These are phyloP conservation scores for Diabrotica balteata DNA, from an alignment of 2,888 invertebrate genomes.

Conservation along the genomic window DNA sequence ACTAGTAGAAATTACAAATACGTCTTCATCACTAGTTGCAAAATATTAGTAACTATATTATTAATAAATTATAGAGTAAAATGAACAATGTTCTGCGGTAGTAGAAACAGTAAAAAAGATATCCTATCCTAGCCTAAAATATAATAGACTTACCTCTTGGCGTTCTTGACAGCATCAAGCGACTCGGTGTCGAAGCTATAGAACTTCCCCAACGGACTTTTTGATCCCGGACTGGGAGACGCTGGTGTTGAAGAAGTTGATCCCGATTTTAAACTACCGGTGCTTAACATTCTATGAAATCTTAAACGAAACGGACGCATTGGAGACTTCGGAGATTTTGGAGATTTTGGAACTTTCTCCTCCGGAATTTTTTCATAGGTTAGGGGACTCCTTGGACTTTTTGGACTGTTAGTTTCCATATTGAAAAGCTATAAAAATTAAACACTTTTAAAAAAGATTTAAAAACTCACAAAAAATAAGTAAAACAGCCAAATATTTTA, in stretches of 20 bases:
- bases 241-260: conserved; percentile 33
- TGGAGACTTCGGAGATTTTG: conserved; percentile 38
- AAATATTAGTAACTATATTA: too few species aligned
- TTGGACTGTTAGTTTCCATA: conserved; percentile 41
- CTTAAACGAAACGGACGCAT: conserved; percentile 42
- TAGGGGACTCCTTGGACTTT: conserved; percentile 37
- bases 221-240: conserved; percentile 28
- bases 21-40: too few species aligned
- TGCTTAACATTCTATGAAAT: conserved; percentile 48
- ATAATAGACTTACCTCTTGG: too few species aligned
- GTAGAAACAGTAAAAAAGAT: too few species aligned
- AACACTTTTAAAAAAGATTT: too few species aligned
- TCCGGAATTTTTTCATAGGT: conserved; percentile 39
- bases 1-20: too few species aligned
- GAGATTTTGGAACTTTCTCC: conserved; percentile 39
- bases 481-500: too few species aligned
- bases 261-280: conserved; percentile 43
- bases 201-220: conserved; percentile 21
- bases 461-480: too few species aligned
- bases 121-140: too few species aligned
- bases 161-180: conserved; percentile 22
- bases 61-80: too few species aligned
- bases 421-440: background rate
- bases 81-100: too few species aligned
- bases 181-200: conserved; percentile 39